Conservation (phyloP, 2,888 invertebrate species). For the Rhynchonema sp. region DNA sequence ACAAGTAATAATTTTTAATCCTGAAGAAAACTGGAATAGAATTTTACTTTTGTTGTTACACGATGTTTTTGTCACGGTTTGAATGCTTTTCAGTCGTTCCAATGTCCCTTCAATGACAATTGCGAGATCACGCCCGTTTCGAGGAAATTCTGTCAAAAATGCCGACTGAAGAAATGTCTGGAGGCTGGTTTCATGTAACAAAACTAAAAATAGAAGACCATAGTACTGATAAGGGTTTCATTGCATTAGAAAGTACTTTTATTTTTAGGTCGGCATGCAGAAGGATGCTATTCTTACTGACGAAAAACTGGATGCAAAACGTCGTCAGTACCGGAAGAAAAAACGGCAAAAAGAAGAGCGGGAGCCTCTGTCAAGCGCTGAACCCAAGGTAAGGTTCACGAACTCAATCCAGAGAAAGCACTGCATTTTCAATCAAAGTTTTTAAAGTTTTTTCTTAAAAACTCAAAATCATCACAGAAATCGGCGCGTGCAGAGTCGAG, state of each 20-base stretch:
- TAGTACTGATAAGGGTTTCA: background rate
- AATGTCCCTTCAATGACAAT: constrained; percentile 23
- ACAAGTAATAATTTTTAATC: constrained; percentile 39
- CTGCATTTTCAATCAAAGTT: too few species aligned
- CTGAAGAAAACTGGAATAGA: background rate
- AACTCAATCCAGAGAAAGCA: too few species aligned
- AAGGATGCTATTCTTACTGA: constrained; percentile 95
- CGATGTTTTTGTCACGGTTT: background rate
- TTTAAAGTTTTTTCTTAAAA: too few species aligned
- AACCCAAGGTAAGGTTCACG: too few species aligned
- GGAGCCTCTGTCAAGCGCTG: too few species aligned
- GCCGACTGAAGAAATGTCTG: constrained; percentile 77
- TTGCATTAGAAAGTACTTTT: background rate
- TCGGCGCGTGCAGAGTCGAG: too few species aligned
- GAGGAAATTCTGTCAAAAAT: constrained; percentile 82
- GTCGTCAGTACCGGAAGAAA: background rate
- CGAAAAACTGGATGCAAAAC: constrained; percentile 41
- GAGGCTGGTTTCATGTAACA: constrained; percentile 21
- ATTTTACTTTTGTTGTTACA: background rate
- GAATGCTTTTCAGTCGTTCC: constrained; percentile 17
- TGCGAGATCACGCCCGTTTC: constrained; percentile 38
- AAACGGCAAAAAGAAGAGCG: too few species aligned
- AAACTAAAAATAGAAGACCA: background rate
- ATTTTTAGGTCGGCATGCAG: constrained; percentile 61
- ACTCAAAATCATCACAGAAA: too few species aligned